Conservation (phyloP, 2,888 invertebrate species). For the Heliconius hortense region DNA sequence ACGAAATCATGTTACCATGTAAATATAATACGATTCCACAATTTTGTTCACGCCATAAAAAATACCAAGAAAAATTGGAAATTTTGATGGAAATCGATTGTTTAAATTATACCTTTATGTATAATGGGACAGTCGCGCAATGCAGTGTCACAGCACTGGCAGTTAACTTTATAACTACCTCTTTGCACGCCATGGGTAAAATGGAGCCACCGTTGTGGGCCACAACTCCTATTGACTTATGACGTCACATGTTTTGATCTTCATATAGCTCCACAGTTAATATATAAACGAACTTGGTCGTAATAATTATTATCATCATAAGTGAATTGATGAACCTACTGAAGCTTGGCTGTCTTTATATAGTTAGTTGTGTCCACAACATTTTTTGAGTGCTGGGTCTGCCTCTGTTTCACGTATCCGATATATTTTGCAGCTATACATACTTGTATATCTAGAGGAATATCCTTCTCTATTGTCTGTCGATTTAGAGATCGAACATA, state of each 20-base stretch:
- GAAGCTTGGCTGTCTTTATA: too few relatives aligned
- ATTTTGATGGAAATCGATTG: conserved; percentile 16
- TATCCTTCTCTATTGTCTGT: too few relatives aligned
- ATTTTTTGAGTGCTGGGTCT: not conserved
- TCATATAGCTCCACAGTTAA: too few relatives aligned
- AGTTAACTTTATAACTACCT: not conserved
- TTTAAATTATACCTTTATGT: conserved; percentile 2
- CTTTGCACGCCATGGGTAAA: not conserved
- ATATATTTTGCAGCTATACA: not conserved
- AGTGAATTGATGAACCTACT: too few relatives aligned
- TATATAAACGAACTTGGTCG: not conserved
- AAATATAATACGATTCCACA: conserved; percentile 22
- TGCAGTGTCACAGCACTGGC: not conserved
- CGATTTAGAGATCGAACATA: too few relatives aligned
- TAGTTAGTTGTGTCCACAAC: too few relatives aligned
- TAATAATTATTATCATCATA: not conserved
- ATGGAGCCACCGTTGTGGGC: not conserved
- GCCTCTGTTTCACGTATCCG: too few relatives aligned
- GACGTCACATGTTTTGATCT: too few relatives aligned
- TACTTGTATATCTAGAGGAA: not conserved
- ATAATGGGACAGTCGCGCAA: not conserved
- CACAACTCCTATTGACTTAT: too few relatives aligned
- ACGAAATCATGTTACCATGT: conserved; percentile 29
- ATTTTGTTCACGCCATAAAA: conserved; percentile 12
- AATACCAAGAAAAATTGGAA: not conserved